phyloP scores from a whole-genome alignment of 2,113 vertebrate species.

The Archilochus colubris region DNA sequence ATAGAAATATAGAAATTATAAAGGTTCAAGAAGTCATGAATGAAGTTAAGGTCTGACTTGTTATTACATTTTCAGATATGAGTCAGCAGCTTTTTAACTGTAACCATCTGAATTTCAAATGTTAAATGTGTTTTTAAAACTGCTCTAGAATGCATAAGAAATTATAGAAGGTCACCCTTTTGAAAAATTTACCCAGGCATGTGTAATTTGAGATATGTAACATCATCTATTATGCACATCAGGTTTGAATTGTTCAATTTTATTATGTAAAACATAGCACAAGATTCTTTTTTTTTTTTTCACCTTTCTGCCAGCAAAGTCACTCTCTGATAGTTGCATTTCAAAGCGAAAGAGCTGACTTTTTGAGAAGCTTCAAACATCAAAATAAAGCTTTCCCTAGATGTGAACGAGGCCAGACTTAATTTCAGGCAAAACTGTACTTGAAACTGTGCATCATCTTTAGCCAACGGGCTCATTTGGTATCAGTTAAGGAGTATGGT shows the following conservation, averaged over 20 bases:
- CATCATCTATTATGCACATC: constrained; percentile 59
- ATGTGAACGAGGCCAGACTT: not conserved
- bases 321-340: not conserved
- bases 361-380: not conserved
- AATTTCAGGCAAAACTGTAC: not conserved
- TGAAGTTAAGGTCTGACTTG: constrained; percentile 36
- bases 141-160: constrained; percentile 81
- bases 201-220: constrained; percentile 72
- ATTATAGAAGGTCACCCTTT: constrained; percentile 73
- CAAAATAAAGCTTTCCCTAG: not conserved
- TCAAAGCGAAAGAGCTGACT: not conserved
- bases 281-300: not conserved
- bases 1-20: constrained; percentile 52
- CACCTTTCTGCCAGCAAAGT: not conserved
- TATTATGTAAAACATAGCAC: not conserved
- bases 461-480: not conserved
- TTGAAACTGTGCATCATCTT: not conserved
- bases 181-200: constrained; percentile 67
- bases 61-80: constrained; percentile 77
- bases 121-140: constrained; percentile 86
- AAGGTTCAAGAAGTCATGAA: constrained; percentile 71
- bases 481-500: not conserved
- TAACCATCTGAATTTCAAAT: constrained; percentile 92
- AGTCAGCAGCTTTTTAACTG: constrained; percentile 90
- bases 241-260: constrained; percentile 30